A percentile compares a stretch with the other conserved stretches of the same genome.
phyloP scores from a whole-genome alignment of 2,113 vertebrate species.

The Lota lota region DNA sequence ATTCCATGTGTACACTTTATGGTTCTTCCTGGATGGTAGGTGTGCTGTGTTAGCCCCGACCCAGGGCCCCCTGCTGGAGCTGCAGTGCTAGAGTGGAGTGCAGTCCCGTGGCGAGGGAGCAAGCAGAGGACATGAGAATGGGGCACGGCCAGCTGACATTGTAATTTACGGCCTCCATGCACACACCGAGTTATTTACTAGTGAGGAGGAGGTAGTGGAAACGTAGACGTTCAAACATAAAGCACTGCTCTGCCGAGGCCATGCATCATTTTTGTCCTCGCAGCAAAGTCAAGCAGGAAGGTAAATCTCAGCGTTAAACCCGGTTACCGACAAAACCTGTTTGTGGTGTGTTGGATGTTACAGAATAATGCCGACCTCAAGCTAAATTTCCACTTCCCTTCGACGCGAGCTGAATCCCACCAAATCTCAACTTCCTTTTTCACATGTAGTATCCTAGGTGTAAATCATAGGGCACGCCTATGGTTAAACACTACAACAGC shows the following conservation, averaged over 20 bases:
- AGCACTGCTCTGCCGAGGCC: slow-evolving; percentile 35
- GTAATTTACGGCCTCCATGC: slow-evolving; percentile 58
- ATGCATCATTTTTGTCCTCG: slow-evolving; percentile 36
- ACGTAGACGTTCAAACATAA: slow-evolving; percentile 58
- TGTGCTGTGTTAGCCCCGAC: slow-evolving; percentile 20
- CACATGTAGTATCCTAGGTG: no score
- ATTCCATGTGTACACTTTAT: slow-evolving; percentile 57
- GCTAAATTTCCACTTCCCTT: slow-evolving; percentile 7
- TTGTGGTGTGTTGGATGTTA: slow-evolving; percentile 40
- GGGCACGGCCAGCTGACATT: slow-evolving; percentile 66
- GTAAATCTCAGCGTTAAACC: slow-evolving; percentile 46
- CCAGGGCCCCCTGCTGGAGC: no score
- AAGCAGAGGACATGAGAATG: slow-evolving; percentile 67
- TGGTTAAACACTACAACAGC: no score
- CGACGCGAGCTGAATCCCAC: slow-evolving; percentile 29
- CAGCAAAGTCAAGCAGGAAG: slow-evolving; percentile 41
- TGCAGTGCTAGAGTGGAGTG: neutral
- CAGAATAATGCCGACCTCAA: slow-evolving; percentile 9
- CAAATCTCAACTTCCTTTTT: slow-evolving; percentile 23
- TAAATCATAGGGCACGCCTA: no score
- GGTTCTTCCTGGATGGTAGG: slow-evolving; percentile 54
- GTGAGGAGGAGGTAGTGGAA: slow-evolving; percentile 45
- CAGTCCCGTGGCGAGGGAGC: slow-evolving; percentile 65
- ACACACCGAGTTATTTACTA: slow-evolving; percentile 58
- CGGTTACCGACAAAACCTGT: slow-evolving; percentile 32